Conservation (phyloP, 2,797 vertebrate species). For the Lutra lutra region DNA sequence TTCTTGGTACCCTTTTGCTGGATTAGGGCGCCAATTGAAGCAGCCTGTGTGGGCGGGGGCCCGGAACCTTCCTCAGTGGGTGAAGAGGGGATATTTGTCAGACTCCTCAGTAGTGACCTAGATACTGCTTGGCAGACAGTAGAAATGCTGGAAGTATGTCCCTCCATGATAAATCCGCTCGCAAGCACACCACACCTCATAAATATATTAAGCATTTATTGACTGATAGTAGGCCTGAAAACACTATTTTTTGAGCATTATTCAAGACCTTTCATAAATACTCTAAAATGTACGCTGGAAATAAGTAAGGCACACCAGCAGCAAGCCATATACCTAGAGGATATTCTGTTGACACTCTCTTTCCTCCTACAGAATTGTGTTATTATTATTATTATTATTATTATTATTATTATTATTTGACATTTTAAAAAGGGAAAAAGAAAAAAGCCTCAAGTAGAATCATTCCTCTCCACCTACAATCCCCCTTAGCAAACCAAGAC, state of each 20-base stretch:
- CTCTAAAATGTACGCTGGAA: neutral
- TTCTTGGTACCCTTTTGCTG: neutral
- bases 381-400: too few species aligned
- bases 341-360: neutral
- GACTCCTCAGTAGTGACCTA: neutral
- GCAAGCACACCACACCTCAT: neutral
- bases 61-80: neutral
- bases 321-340: neutral
- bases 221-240: neutral
- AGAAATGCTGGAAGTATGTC: neutral
- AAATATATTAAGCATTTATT: neutral
- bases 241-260: conserved; percentile 20
- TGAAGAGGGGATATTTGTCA: neutral
- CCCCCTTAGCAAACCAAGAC: neutral
- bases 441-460: neutral
- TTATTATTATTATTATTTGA: too few species aligned
- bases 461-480: neutral
- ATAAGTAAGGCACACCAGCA: neutral
- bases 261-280: neutral
- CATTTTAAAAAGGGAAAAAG: neutral
- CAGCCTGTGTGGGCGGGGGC: neutral
- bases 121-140: neutral
- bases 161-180: neutral
- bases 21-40: neutral
- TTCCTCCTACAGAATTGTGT: neutral